These are phyloP conservation scores for Phoenicopterus ruber DNA, from an alignment of 2,113 vertebrate genomes.

Conservation along the genomic window DNA sequence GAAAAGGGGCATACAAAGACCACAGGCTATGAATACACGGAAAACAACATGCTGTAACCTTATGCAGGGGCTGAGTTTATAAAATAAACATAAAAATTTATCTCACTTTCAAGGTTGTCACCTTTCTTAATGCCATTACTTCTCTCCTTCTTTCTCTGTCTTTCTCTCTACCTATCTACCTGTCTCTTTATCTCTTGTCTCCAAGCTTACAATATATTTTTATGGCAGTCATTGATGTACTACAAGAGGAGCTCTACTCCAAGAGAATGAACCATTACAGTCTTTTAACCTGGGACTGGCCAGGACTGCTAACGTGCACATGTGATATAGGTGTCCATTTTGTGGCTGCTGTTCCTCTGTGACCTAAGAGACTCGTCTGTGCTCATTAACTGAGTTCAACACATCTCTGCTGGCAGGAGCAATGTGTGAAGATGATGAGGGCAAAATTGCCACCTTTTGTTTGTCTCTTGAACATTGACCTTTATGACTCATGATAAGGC, in stretches of 20 bases:
- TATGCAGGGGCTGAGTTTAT: background rate
- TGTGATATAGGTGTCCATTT: background rate
- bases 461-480: background rate
- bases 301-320: accelerated
- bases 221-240: background rate
- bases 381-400: background rate
- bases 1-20: background rate
- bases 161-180: background rate
- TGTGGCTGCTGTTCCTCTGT: background rate
- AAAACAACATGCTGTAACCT: background rate
- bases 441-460: background rate
- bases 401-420: background rate
- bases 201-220: background rate
- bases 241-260: background rate
- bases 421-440: background rate
- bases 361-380: background rate
- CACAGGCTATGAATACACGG: background rate
- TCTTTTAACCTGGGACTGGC: background rate
- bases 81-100: background rate
- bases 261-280: accelerated
- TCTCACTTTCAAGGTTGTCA: background rate
- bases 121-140: background rate
- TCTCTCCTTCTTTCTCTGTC: background rate
- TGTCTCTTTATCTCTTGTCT: background rate
- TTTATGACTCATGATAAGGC: background rate